Base-by-base conservation (phyloP, 1,140 invertebrate species). In the Pseudachorutes palmiensis region DNA sequence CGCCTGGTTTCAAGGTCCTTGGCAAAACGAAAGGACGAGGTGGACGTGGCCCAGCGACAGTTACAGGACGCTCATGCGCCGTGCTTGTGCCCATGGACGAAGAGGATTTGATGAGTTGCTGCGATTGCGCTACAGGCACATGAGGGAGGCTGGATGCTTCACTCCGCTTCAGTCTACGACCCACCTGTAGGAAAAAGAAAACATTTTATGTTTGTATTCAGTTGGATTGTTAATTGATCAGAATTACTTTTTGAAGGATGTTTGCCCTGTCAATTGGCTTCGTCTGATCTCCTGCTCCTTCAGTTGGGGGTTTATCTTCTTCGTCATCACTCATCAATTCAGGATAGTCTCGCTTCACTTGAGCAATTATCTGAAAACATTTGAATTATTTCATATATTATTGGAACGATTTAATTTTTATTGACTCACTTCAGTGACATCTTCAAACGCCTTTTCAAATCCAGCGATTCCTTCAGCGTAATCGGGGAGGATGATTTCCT, bases 361-460 rank as follows among this genome's bases (percentile, higher is more conserved):
- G 9, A 14, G 14, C 5, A 55, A 55, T 14, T 14, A 55, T 55
- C 36, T 41, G 36, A 19, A 19, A n/a, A n/a, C n/a, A n/a, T 55
- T 55, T 14, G 24, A 55, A 5, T 55, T 55, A 22, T 14, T 29
- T 58, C 33, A 16, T 48, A 51, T 49, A 68, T 64, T 68, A 64
- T 68, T 41, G 51, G 29, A 9, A 51, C 28, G 26, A 9, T 3
- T 62, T 29, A 67, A 62, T 24, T 62, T n/a, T n/a, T n/a, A n/a
- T n/a, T n/a, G n/a, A 28, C 19, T 62, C 24, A 31, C 26, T 36
- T 62, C 19, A 26, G 62, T 36, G 30, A 26, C 33, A 3, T 62
- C 24, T 67, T 31, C 16, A 45, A 24, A 66, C 2, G 26, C 51
- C n/a, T 68, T 36, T 45, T 22, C 2, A 36, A 62, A 9, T 24